Evolutionary conservation across 1,140 invertebrate species (phyloP), one percentile per base, ranked within the genome.

Genomic region (Zelostemma sp.): DNA sequence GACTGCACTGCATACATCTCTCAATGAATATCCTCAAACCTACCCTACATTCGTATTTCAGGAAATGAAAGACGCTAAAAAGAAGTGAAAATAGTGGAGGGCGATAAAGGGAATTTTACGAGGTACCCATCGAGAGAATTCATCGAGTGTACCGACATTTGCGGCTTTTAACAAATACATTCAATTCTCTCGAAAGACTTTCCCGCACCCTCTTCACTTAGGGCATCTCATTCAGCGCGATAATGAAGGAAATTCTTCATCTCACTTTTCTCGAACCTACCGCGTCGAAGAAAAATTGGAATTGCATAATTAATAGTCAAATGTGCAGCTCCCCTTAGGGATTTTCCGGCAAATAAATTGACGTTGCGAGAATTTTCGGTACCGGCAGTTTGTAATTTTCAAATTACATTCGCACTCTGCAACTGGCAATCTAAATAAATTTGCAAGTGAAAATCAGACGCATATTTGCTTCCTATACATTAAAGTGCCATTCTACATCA

Each of bases 151-250:
- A 54, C 60, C 60, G 61, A 62, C 61, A 61, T 73, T 70, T 63
- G 67, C 56, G 63, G 67, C 58, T 75, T 70, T 64, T 73, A 75
- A 73, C 67, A 70, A 73, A 73, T 73, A 70, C 73, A 73, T 73
- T 75, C 59, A 73, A 70, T 68, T 56, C 64, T 19, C 57, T 57
- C 41, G 60, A 51, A 67, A 65, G 55, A 40, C 54, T 41, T 57
- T 65, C 51, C 53, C 40, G 47, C 64, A 47, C 64, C 55, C 53
- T 64, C 64, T 68, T 65, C 60, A 43, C 64, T 72, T 64, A 61
- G 60, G 64, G 64, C 41, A 55, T 59, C 63, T 61, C 69, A 72
- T 68, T 64, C 60, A 61, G 38, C 33, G 21, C 18, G 56, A 61
- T 64, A 61, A 47, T 21, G 56, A 58, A 72, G 57, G 60, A 68